phyloP scores from a whole-genome alignment of 2,797 vertebrate genomes.

The Danio tinwini region DNA sequence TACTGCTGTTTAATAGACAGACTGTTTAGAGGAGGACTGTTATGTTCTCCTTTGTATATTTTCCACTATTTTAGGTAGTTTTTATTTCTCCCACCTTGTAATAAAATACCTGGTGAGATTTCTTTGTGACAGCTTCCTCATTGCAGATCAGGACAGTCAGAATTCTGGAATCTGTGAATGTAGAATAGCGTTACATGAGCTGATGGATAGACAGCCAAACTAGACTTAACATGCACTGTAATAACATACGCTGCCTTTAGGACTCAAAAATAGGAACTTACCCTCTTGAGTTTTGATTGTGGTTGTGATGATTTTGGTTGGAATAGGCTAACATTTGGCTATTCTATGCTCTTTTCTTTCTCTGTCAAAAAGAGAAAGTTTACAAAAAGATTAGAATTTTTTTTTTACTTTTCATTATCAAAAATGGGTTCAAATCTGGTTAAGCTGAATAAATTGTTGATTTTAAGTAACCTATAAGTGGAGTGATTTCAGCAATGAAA shows the following conservation, averaged over 20 bases:
- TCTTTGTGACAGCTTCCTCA: neutral
- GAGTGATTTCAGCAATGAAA: too few relatives aligned
- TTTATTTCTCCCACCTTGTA: constrained; percentile 3
- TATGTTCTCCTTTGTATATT: neutral
- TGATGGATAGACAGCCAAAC: neutral
- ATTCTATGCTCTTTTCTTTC: too few relatives aligned
- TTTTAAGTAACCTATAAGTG: too few relatives aligned
- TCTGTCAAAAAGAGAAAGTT: neutral
- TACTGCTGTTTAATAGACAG: constrained; percentile 17
- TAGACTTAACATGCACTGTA: neutral
- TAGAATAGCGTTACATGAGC: neutral
- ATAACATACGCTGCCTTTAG: neutral
- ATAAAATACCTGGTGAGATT: constrained; percentile 7
- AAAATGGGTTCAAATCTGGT: too few relatives aligned
- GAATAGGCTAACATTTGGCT: neutral
- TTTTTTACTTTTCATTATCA: too few relatives aligned
- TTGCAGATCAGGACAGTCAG: neutral
- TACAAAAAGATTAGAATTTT: neutral
- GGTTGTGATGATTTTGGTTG: neutral
- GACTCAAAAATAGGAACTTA: neutral
- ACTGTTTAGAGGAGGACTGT: neutral
- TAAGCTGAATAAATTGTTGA: too few relatives aligned
- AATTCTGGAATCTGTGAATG: neutral
- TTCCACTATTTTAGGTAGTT: neutral
- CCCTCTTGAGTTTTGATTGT: neutral